Evolutionary conservation across 2,113 vertebrate species (phyloP).

Genomic region (Pogona vitticeps): DNA sequence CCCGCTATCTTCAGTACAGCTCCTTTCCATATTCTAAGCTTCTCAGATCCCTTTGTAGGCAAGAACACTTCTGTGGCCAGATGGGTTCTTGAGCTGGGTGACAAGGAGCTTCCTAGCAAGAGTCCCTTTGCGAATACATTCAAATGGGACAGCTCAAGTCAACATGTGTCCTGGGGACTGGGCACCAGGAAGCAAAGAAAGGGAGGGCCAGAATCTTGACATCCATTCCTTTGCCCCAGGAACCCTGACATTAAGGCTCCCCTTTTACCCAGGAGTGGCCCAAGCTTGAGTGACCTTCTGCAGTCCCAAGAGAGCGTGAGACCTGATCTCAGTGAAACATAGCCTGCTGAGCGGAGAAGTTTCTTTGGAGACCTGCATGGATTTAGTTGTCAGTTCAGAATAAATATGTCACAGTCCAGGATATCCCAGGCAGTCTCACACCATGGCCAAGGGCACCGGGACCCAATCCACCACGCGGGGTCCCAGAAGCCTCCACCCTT

Average conservation of each 20-base stretch:
- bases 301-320: rapidly evolving
- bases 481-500: too few relatives aligned
- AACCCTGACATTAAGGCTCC: too few relatives aligned
- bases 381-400: neutral
- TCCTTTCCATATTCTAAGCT: neutral
- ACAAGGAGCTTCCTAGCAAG: neutral
- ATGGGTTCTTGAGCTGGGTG: too few relatives aligned
- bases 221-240: neutral
- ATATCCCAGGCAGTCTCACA: too few relatives aligned
- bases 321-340: neutral
- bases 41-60: neutral
- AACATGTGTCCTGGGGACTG: neutral
- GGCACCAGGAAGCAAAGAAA: too few relatives aligned
- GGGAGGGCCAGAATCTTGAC: neutral
- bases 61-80: neutral
- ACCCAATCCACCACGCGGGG: too few relatives aligned
- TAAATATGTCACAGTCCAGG: too few relatives aligned
- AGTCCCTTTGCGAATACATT: too few relatives aligned
- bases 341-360: too few relatives aligned
- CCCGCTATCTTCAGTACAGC: neutral
- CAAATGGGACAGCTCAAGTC: neutral
- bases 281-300: neutral
- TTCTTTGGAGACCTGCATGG: neutral
- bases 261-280: neutral
- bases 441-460: too few relatives aligned